phyloP scores from a whole-genome alignment of 64 coral and sea anemone genomes.

The Platygyra sinensis region DNA sequence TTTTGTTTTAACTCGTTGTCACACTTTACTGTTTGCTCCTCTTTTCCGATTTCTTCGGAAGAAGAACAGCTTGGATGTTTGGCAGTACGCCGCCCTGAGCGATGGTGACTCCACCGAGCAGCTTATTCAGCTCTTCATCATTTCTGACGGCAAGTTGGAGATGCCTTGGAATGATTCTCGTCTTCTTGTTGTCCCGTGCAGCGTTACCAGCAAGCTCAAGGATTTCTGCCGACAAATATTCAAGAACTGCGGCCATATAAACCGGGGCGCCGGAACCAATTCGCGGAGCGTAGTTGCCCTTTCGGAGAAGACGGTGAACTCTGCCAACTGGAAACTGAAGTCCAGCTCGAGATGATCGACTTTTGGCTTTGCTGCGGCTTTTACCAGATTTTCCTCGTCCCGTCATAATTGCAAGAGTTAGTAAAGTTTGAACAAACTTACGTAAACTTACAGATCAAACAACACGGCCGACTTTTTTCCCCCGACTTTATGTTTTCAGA shows the following conservation, averaged over 20 bases:
- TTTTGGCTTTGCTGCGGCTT: conserved; percentile 47
- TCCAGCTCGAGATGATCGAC: conserved; percentile 34
- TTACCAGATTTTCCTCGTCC: conserved; percentile 39
- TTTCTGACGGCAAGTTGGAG: conserved; percentile 36
- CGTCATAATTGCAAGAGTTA: not conserved
- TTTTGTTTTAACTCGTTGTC: not conserved
- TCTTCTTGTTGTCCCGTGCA: conserved; percentile 43
- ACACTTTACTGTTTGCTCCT: conserved; percentile 15
- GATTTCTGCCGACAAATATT: conserved; percentile 47
- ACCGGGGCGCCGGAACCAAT: conserved; percentile 35
- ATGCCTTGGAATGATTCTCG: conserved; percentile 35
- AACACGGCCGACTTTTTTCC: not conserved
- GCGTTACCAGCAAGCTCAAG: conserved; percentile 47
- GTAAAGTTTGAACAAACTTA: not conserved
- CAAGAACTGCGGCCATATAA: conserved; percentile 25
- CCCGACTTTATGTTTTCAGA: not conserved
- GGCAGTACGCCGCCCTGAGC: conserved; percentile 49
- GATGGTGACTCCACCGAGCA: conserved; percentile 30
- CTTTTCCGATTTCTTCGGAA: conserved; percentile 44
- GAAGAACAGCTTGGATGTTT: conserved; percentile 47
- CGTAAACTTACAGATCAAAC: not conserved
- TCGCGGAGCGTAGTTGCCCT: conserved; percentile 19
- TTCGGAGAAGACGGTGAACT: conserved; percentile 34
- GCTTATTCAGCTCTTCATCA: conserved; percentile 50
- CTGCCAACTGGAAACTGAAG: conserved; percentile 48